Conservation (phyloP, 1,140 invertebrate species). For the Myzus persicae region DNA sequence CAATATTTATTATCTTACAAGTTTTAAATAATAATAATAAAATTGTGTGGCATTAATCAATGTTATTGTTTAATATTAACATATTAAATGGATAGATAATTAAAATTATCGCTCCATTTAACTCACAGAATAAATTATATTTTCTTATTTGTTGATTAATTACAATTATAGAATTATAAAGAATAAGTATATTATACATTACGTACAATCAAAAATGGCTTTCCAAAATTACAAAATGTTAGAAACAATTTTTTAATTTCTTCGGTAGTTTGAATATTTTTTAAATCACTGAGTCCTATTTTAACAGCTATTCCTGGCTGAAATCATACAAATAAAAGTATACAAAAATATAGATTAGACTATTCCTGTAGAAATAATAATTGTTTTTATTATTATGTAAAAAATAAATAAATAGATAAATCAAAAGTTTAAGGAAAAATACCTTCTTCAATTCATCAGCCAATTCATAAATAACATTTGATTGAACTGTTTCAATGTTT, state of each 20-base stretch:
- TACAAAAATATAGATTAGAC: background rate
- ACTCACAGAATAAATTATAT: background rate
- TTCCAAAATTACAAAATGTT: background rate
- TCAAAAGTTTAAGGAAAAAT: background rate
- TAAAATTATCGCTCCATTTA: background rate
- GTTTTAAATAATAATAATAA: too few relatives aligned
- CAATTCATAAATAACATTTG: constrained; percentile 23
- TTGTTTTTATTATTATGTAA: too few relatives aligned
- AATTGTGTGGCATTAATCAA: background rate
- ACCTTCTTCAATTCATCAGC: constrained; percentile 44
- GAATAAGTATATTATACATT: background rate
- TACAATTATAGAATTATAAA: background rate
- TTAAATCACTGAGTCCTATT: background rate
- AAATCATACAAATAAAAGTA: background rate
- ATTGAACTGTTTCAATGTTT: background rate
- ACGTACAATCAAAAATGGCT: constrained; percentile 22
- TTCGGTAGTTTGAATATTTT: background rate
- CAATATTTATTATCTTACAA: background rate
- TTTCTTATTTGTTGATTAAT: background rate
- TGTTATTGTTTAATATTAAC: background rate
- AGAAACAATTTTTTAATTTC: background rate
- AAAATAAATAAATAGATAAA: background rate
- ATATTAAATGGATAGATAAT: too few relatives aligned
- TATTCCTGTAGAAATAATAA: background rate
- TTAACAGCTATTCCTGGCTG: background rate